Evolutionary conservation across 2,797 vertebrate genomes (phyloP), one percentile per base, ranked within the genome.

Genomic region (Gambelia wislizenii): DNA sequence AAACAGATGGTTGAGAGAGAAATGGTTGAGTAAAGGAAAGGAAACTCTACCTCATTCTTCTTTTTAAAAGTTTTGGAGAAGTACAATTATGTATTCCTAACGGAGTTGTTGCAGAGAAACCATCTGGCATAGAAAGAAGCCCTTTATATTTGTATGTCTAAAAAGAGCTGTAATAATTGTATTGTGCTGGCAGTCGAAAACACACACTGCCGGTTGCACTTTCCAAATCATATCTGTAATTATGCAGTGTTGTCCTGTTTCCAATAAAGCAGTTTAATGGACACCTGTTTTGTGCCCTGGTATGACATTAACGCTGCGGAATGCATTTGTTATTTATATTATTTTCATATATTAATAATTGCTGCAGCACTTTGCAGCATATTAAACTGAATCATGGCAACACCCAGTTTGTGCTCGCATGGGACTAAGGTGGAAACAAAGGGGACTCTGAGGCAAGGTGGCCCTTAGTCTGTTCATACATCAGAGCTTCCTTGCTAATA

Each of bases 41-140:
- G 93, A 96, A 96, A 95, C 95, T 91, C 94, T 97, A 96, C 96
- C 96, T 97, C 96, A 94, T 96, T 96, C 94, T 95, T 95, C 95
- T 96, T 77, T 84, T 91, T 56, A 91, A 96, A 95, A 96, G 95
- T 96, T 96, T 96, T 94, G 89, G 93, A 94, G 94, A 96, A 97
- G 96, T 95, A 97, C 96, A 96, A 81, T 94, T 93, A 94, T 91
- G 91, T 4, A 3, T 93, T 94, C 87, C 92, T 95, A 93, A 93
- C 91, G 95, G 93, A 94, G 94, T 95, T 95, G 93, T 95, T 95
- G 93, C 0, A 1, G 85, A 87, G 83, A 39, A 89, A 95, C 93
- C 95, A 93, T 95, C 95, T 96, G 95, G 89, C 93, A 92, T 56
- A 30, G 92, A 94, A 95, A 91, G 94, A 94, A 95, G 91, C 89